Percentiles rank a stretch among this genome's conserved stretches.
These are phyloP conservation scores for Columba guinea DNA, from an alignment of 2,797 vertebrate species.

Conservation along the genomic window DNA sequence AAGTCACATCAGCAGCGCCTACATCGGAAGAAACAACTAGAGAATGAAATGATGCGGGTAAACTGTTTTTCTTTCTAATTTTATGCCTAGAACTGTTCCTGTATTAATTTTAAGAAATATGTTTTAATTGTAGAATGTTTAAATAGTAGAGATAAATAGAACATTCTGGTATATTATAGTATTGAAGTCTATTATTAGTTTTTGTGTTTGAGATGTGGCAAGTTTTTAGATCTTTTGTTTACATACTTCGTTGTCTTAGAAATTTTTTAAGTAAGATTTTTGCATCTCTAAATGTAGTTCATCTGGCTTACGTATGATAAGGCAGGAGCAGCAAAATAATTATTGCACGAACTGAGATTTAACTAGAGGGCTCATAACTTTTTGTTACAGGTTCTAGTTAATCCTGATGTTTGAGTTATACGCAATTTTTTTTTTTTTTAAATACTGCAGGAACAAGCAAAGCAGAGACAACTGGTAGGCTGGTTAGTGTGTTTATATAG, in stretches of 20 bases:
- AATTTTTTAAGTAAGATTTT: background rate
- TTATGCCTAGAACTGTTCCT: background rate
- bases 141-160: background rate
- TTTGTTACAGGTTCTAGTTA: background rate
- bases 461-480: background rate
- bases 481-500: background rate
- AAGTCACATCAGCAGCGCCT: constrained; percentile 96
- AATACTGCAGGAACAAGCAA: background rate
- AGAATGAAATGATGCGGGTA: constrained; percentile 98
- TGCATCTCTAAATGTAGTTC: background rate
- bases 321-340: background rate
- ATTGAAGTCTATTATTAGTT: background rate
- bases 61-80: constrained; percentile 69
- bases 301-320: background rate
- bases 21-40: constrained; percentile 94
- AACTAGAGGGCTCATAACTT: background rate
- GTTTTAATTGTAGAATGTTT: background rate
- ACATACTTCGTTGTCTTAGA: background rate
- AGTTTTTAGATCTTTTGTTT: background rate
- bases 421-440: background rate
- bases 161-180: background rate
- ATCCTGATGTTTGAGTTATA: background rate
- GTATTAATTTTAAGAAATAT: background rate
- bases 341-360: background rate
- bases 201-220: background rate